These are phyloP conservation scores for Diadema setosum DNA, from an alignment of 35 echinoderm and acorn worm species.

Conservation along the genomic window DNA sequence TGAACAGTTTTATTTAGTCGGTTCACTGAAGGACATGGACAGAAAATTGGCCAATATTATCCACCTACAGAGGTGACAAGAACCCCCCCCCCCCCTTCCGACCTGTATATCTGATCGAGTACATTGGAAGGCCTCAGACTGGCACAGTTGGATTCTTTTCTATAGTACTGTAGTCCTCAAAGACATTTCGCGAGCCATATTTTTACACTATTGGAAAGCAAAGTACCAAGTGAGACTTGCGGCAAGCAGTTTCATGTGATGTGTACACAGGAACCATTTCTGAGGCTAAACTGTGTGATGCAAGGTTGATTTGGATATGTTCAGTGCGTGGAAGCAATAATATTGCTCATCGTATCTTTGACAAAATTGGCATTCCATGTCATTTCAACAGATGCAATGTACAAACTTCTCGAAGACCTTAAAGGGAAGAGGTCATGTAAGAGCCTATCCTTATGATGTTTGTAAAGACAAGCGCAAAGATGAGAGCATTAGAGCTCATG, in stretches of 20 bases:
- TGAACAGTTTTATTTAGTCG: not conserved
- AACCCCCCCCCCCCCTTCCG: not conserved
- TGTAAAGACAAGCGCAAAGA: not conserved
- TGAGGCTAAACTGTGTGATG: too few relatives aligned
- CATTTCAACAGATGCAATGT: too few relatives aligned
- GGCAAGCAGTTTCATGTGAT: too few relatives aligned
- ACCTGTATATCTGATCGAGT: constrained; percentile 4
- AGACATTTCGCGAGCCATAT: not conserved
- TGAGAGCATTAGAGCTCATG: not conserved
- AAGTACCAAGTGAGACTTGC: too few relatives aligned
- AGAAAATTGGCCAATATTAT: not conserved
- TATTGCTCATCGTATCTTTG: too few relatives aligned
- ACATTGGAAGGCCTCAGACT: not conserved
- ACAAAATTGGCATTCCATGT: too few relatives aligned
- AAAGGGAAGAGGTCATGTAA: not conserved
- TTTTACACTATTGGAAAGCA: not conserved
- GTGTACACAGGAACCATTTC: too few relatives aligned
- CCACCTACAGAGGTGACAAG: not conserved
- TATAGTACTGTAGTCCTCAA: not conserved
- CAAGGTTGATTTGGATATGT: too few relatives aligned
- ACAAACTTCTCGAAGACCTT: too few relatives aligned
- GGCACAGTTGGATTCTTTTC: not conserved
- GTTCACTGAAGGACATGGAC: not conserved
- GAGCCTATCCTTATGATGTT: not conserved
- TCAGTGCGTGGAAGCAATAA: too few relatives aligned